Conservation (phyloP, 1,140 invertebrate species). For the Drosophila nebulosa region DNA sequence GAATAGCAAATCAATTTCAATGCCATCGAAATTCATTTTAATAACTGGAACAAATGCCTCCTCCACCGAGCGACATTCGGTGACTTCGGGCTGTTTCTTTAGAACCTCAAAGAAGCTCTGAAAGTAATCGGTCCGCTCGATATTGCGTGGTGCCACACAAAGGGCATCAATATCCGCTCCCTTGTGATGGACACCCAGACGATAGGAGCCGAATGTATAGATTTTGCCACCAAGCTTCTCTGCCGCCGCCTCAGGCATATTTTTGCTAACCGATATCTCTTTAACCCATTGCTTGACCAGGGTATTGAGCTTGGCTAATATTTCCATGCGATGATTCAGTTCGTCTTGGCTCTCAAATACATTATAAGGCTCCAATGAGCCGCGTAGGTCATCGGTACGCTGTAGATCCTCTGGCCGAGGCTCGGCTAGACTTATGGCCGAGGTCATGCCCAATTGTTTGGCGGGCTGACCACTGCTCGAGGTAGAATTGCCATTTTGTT, state of each 20-base stretch:
- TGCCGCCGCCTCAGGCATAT: conserved; percentile 92
- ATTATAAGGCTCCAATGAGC: conserved; percentile 91
- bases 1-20: conserved; percentile 99
- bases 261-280: conserved; percentile 92
- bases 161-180: conserved; percentile 99
- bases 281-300: conserved; percentile 96
- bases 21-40: conserved; percentile 99
- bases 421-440: conserved; percentile 93
- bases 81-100: conserved; percentile 93
- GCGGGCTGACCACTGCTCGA: conserved; percentile 51
- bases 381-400: conserved; percentile 91
- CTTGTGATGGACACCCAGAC: conserved; percentile 95
- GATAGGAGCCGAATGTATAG: conserved; percentile 99
- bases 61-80: conserved; percentile 88
- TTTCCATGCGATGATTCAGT: conserved; percentile 93
- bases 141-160: conserved; percentile 97
- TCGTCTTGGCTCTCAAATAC: conserved; percentile 96
- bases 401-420: conserved; percentile 93
- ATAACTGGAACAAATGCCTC: conserved; percentile 99
- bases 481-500: conserved; percentile 69
- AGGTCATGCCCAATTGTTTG: conserved; percentile 92
- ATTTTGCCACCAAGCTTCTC: conserved; percentile 97
- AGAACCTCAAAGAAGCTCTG: conserved; percentile 95
- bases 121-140: conserved; percentile 97
- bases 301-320: conserved; percentile 91